These are phyloP conservation scores for Acrobasis repandana DNA, from an alignment of 2,888 invertebrate genomes.

Conservation along the genomic window DNA sequence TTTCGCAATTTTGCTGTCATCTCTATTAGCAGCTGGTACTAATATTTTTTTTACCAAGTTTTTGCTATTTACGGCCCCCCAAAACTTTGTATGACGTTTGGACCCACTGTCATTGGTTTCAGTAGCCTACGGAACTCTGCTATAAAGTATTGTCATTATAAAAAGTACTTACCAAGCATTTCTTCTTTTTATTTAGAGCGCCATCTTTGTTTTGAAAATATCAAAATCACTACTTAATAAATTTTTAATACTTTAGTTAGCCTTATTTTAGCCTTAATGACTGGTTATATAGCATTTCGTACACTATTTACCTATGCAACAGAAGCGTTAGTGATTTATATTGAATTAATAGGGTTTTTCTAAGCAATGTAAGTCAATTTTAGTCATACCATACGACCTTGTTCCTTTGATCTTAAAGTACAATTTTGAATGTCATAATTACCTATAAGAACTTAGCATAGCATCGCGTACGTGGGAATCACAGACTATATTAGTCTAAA, in stretches of 20 bases:
- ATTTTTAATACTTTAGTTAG: not conserved
- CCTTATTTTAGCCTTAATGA: not conserved
- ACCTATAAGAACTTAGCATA: too few relatives aligned
- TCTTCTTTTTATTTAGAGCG: not conserved
- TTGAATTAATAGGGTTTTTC: conserved; percentile 3
- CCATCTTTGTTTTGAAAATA: not conserved
- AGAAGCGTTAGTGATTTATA: not conserved
- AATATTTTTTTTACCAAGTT: too few relatives aligned
- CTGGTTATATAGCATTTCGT: conserved; percentile 2
- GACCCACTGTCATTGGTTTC: too few relatives aligned
- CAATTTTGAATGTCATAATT: not conserved
- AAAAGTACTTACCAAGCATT: not conserved
- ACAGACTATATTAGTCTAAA: too few relatives aligned
- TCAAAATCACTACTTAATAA: not conserved
- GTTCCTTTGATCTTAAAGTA: not conserved
- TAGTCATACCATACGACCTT: not conserved
- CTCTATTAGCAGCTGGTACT: too few relatives aligned
- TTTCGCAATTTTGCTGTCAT: too few relatives aligned
- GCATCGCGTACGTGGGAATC: too few relatives aligned
- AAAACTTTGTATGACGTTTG: too few relatives aligned
- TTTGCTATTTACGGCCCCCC: too few relatives aligned
- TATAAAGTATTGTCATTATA: too few relatives aligned
- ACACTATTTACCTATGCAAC: conserved; percentile 2
- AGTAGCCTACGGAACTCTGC: too few relatives aligned
- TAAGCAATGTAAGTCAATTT: not conserved